phyloP scores from a whole-genome alignment of 1,140 invertebrate genomes.

The Calliopsis andreniformis region DNA sequence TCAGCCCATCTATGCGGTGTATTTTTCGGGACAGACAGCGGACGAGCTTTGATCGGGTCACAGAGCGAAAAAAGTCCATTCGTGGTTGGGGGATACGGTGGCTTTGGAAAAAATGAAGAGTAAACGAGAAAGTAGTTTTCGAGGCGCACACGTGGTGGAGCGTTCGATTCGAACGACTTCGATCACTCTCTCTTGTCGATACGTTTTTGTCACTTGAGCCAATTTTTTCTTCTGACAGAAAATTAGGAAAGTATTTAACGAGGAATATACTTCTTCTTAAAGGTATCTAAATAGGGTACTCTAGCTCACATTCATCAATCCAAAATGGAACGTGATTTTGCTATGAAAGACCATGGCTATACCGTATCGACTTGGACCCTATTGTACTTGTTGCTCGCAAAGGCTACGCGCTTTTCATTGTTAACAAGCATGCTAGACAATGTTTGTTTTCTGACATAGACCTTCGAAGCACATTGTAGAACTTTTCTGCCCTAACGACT shows the following conservation, averaged over 20 bases:
- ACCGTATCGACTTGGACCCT: neutral
- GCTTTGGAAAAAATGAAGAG: neutral
- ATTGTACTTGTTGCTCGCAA: neutral
- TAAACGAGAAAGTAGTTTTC: neutral
- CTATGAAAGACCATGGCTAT: neutral
- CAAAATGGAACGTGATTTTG: neutral
- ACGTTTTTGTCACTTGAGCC: no score
- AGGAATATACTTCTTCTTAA: neutral
- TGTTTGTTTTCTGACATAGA: constrained; percentile 39
- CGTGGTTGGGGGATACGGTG: neutral
- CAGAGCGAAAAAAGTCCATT: neutral
- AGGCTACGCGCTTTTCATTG: constrained; percentile 60
- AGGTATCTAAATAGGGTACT: neutral
- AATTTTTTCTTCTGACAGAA: no score
- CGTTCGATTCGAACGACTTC: neutral
- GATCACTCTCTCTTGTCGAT: no score
- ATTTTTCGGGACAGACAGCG: neutral
- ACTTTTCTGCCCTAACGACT: constrained; percentile 39
- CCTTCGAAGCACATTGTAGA: neutral
- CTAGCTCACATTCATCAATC: neutral
- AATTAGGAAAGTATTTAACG: no score
- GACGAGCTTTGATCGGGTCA: neutral
- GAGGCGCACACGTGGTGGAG: neutral
- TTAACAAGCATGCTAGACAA: constrained; percentile 51
- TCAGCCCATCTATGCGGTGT: neutral